A percentile compares a stretch with the other conserved stretches of the same genome.
These are phyloP conservation scores for Salminus brasiliensis DNA, from an alignment of 2,113 vertebrate genomes.

Conservation along the genomic window DNA sequence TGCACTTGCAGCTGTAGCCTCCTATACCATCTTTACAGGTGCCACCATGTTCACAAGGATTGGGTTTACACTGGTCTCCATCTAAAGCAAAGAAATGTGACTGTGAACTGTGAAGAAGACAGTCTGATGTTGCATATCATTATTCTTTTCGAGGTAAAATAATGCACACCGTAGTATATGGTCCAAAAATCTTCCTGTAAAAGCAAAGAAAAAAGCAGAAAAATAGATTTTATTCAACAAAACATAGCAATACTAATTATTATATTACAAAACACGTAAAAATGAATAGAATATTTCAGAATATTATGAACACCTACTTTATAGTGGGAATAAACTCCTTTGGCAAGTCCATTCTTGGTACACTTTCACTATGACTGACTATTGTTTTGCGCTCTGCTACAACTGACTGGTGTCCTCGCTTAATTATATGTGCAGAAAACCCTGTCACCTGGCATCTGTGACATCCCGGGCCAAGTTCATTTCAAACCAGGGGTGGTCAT, in stretches of 20 bases:
- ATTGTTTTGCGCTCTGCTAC: too few relatives aligned
- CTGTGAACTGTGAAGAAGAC: not conserved
- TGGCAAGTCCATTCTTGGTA: too few relatives aligned
- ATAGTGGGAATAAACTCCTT: too few relatives aligned
- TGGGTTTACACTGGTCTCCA: constrained; percentile 77
- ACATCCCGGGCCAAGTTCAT: too few relatives aligned
- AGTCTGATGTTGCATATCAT: not conserved
- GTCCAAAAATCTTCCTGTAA: constrained; percentile 70
- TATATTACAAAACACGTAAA: not conserved
- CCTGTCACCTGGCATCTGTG: too few relatives aligned
- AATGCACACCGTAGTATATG: constrained; percentile 63
- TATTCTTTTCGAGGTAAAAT: not conserved
- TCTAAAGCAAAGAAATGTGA: constrained; percentile 60
- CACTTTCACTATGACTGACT: too few relatives aligned
- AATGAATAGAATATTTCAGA: too few relatives aligned
- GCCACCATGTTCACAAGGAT: constrained; percentile 83
- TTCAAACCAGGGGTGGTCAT: too few relatives aligned
- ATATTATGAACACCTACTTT: too few relatives aligned
- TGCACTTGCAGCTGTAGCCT: constrained; percentile 81
- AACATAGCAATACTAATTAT: not conserved
- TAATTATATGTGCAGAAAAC: too few relatives aligned
- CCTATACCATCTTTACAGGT: constrained; percentile 78
- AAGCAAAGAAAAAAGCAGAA: too few relatives aligned
- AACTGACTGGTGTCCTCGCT: too few relatives aligned
- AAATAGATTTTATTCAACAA: not conserved